Conservation (phyloP, 37 sponge, comb jelly and placozoan species). For the Beroe ovata region DNA sequence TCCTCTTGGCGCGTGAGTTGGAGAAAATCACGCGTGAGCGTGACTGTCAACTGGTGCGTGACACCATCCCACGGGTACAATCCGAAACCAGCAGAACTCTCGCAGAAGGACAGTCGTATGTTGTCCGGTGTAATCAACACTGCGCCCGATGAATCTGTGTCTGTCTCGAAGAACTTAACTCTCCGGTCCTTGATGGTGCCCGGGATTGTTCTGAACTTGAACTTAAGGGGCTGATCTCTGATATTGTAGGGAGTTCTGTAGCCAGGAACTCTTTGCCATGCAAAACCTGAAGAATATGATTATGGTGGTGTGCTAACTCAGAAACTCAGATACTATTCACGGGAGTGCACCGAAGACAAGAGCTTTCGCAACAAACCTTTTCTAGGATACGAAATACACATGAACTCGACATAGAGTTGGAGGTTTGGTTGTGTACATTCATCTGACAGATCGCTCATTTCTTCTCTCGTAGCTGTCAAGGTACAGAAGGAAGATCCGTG, state of each 20-base stretch:
- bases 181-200: not conserved
- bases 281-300: not conserved
- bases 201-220: not conserved
- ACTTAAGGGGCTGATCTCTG: slow-evolving; percentile 1
- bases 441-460: not conserved
- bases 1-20: not conserved
- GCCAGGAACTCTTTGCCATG: not conserved
- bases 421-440: not conserved
- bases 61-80: not conserved
- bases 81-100: not conserved
- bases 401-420: not conserved
- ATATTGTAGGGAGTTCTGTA: not conserved
- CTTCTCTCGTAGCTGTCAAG: not conserved
- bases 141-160: too few relatives aligned
- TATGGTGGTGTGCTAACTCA: too few relatives aligned
- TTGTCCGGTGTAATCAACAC: too few relatives aligned
- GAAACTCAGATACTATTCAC: too few relatives aligned
- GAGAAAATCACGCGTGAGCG: not conserved
- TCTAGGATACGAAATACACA: slow-evolving; percentile 6
- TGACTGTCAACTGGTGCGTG: not conserved
- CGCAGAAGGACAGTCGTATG: not conserved
- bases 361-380: too few relatives aligned
- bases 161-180: not conserved
- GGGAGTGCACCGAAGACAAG: too few relatives aligned
- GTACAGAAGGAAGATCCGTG: not conserved